These are phyloP conservation scores for Scylla paramamosain DNA, from an alignment of 1,140 invertebrate species.

Conservation along the genomic window DNA sequence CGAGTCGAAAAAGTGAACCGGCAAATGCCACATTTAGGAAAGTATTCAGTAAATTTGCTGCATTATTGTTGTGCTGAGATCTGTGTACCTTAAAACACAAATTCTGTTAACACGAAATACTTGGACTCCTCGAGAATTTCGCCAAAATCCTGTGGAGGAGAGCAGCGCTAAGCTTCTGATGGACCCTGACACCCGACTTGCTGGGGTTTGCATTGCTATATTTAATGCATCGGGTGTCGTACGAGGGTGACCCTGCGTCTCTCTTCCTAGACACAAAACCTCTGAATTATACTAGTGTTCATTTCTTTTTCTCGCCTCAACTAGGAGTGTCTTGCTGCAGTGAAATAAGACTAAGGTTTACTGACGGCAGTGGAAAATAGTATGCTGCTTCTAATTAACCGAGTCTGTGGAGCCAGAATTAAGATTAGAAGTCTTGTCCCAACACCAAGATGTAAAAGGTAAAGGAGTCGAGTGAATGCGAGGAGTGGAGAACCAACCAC, in stretches of 20 bases:
- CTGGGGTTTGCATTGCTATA: conserved; percentile 35
- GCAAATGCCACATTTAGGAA: background rate
- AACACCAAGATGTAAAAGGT: background rate
- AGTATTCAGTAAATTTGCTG: background rate
- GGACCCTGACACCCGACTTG: background rate
- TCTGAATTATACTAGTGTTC: conserved; percentile 45
- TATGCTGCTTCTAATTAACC: background rate
- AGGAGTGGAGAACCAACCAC: background rate
- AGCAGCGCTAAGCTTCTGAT: background rate
- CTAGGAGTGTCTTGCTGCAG: background rate
- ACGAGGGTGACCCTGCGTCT: conserved; percentile 23
- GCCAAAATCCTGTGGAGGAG: background rate
- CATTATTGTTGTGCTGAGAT: background rate
- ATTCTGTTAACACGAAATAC: background rate
- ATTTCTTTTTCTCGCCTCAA: background rate
- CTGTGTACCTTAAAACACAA: background rate
- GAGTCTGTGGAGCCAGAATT: background rate
- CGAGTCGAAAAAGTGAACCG: background rate
- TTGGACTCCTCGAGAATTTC: background rate
- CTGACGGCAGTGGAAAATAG: background rate
- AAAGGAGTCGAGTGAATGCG: background rate
- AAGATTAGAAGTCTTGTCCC: background rate
- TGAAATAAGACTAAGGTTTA: background rate
- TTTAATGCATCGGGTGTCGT: conserved; percentile 59
- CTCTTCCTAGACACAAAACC: background rate